These are phyloP conservation scores for Drosophila takahashii DNA, from an alignment of 1,140 invertebrate species.

Conservation along the genomic window DNA sequence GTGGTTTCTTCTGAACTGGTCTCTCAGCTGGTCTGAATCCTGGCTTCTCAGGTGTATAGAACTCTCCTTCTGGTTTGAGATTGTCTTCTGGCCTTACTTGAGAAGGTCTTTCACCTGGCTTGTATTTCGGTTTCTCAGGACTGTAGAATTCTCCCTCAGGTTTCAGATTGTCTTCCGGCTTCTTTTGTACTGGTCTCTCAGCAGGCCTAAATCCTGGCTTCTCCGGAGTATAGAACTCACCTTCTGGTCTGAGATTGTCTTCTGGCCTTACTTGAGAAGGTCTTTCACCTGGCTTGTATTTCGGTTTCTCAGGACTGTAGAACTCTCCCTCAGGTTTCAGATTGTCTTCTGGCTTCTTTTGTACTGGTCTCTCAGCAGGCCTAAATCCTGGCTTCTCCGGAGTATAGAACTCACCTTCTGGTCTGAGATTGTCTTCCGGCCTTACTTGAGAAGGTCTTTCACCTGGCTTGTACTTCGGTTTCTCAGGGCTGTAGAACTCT, in stretches of 20 bases:
- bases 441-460: slow-evolving; percentile 77
- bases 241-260: neutral
- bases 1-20: slow-evolving; percentile 26
- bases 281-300: neutral
- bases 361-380: slow-evolving; percentile 64
- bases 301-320: slow-evolving; percentile 1
- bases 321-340: neutral
- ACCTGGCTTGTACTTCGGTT: slow-evolving; percentile 55
- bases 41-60: slow-evolving; percentile 77
- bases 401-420: slow-evolving; percentile 86
- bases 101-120: slow-evolving; percentile 86
- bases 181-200: neutral
- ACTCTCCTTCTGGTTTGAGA: slow-evolving; percentile 87
- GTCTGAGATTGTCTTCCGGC: slow-evolving; percentile 86
- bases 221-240: neutral
- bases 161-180: neutral
- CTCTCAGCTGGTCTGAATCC: slow-evolving; percentile 31
- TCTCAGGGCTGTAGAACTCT: slow-evolving; percentile 85
- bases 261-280: neutral
- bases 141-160: slow-evolving; percentile 23
- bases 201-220: neutral
- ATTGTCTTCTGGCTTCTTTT: neutral
- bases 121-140: slow-evolving; percentile 47
- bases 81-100: slow-evolving; percentile 81
- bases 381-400: slow-evolving; percentile 56